A percentile compares a stretch with the other conserved stretches of the same genome.
Evolutionary conservation across 2,888 invertebrate genomes (phyloP).

Genomic region (Sminthurides aquaticus): DNA sequence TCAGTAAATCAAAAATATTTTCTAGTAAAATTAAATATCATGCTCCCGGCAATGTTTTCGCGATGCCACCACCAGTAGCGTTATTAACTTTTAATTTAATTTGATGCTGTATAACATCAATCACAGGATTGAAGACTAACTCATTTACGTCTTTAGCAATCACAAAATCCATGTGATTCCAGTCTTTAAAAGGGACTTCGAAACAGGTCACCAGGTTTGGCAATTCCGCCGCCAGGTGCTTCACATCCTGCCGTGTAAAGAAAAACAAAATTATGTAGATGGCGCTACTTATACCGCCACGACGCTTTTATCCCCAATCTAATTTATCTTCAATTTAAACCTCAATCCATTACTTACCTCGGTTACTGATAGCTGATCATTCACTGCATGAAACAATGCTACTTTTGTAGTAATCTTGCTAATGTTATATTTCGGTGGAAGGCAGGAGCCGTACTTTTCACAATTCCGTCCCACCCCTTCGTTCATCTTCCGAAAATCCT

Average conservation of each 20-base stretch:
- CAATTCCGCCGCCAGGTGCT: not conserved
- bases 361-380: not conserved
- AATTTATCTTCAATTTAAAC: no score
- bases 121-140: not conserved
- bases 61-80: no score
- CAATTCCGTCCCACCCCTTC: not conserved
- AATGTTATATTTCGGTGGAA: not conserved
- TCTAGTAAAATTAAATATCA: no score
- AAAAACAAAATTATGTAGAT: not conserved
- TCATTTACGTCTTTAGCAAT: slow-evolving; percentile 6
- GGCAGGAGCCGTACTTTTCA: not conserved
- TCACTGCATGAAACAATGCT: not conserved
- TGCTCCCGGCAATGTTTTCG: no score
- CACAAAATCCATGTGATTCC: slow-evolving; percentile 12
- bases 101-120: no score
- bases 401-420: not conserved
- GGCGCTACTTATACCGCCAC: not conserved
- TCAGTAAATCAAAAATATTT: no score
- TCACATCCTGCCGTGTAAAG: not conserved
- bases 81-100: no score
- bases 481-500: not conserved
- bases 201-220: slow-evolving; percentile 4
- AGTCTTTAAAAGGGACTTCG: not conserved
- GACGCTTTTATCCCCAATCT: no score
- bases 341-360: no score